Base-by-base conservation (phyloP, 2,888 invertebrate species). In the Xylocampa areola region DNA sequence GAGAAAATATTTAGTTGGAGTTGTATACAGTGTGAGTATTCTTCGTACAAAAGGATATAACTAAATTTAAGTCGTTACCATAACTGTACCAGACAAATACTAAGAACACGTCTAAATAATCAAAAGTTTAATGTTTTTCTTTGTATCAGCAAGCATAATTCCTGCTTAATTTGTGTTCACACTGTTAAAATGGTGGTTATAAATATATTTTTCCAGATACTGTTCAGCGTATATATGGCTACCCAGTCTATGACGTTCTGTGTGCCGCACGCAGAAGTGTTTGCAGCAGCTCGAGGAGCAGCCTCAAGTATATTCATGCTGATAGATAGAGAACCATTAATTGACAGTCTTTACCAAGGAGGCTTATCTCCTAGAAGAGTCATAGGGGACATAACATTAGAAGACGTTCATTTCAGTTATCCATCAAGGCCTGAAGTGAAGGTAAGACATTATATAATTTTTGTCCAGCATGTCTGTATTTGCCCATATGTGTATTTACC, bases 161-260 rank as follows among this genome's bases (percentile, higher is more conserved):
- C n/a, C n/a, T n/a, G n/a, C n/a, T n/a, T n/a, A n/a, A n/a, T 5
- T 14, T 6, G 6, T 1, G 7, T 17, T 16, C 7, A 16, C 32
- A 30, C 4, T 27, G 7, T 5, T 51, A 0, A 7, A 4, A 10
- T 4, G 5, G 21, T 19, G 0, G n/a, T 25, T 10, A 8, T 14
- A n/a, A 4, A 1, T 21, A 11, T 4, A 7, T 23, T 32, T 17
- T 72, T 68, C 1, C 82, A 96, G 96, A 95, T 97, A 16, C 70
- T 98, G 75, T 97, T 97, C 86, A 95, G 96, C 47, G 95, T 97
- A 0, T 94, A 97, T 69, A 95, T 96, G 90, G 97, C 97, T 0
- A 96, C 97, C 0, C 96, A 97, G 82, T 96, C 96, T 33, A 94
- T 97, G 71, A 97, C 97, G 0, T 94, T 97, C 63, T 95, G 96